A percentile compares a stretch with the other conserved stretches of the same genome.
These are phyloP conservation scores for Diorhabda sublineata DNA, from an alignment of 1,140 invertebrate genomes.

Conservation along the genomic window DNA sequence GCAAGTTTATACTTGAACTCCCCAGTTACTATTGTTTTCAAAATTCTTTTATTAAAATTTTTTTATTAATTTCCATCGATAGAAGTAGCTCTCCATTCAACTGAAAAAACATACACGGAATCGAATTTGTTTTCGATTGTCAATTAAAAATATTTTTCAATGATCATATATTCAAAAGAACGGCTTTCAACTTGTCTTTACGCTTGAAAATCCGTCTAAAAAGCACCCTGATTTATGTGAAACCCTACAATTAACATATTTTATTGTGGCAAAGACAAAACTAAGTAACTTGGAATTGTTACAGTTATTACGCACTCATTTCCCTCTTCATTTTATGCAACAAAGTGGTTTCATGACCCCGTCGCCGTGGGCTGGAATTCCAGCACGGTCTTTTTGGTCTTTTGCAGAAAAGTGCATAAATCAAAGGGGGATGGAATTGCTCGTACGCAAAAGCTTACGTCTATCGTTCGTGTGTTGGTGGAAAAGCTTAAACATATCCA, in stretches of 20 bases:
- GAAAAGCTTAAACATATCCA: slow-evolving; percentile 2
- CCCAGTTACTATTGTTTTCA: too few relatives aligned
- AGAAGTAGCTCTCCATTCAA: too few relatives aligned
- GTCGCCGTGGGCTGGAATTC: not conserved
- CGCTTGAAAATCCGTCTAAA: not conserved
- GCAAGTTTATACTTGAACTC: too few relatives aligned
- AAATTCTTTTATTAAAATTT: too few relatives aligned
- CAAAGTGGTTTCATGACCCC: slow-evolving; percentile 12
- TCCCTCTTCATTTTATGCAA: slow-evolving; percentile 13
- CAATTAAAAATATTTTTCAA: too few relatives aligned
- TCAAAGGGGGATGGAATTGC: slow-evolving; percentile 7
- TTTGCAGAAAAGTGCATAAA: slow-evolving; percentile 13
- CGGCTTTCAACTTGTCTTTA: too few relatives aligned
- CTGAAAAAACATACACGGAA: too few relatives aligned
- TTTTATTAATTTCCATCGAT: too few relatives aligned
- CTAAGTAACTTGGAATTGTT: slow-evolving; percentile 6
- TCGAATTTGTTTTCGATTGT: too few relatives aligned
- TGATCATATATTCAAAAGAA: too few relatives aligned
- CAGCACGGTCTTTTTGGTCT: not conserved
- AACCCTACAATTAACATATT: slow-evolving; percentile 5
- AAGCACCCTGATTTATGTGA: slow-evolving; percentile 4
- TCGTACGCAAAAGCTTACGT: not conserved
- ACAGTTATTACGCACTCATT: slow-evolving; percentile 8
- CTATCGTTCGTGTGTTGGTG: slow-evolving; percentile 1
- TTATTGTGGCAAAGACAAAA: slow-evolving; percentile 6